These are phyloP conservation scores for Apis cerana DNA, from an alignment of 1,140 invertebrate species.

Conservation along the genomic window DNA sequence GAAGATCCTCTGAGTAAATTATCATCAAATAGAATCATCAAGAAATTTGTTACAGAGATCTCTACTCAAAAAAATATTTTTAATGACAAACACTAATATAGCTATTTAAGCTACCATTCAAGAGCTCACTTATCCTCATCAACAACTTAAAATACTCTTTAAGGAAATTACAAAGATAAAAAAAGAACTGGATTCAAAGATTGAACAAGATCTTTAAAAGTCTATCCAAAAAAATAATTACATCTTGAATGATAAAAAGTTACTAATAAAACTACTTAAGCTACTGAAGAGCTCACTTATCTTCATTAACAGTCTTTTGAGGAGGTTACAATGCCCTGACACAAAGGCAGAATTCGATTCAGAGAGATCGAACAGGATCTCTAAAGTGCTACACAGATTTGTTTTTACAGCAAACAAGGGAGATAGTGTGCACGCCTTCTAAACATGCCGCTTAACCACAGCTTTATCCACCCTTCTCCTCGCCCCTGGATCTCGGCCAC, in stretches of 20 bases:
- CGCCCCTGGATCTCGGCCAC: neutral
- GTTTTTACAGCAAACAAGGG: conserved; percentile 34
- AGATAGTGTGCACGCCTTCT: neutral
- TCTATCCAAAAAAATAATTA: neutral
- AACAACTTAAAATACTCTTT: neutral
- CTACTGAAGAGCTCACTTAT: neutral
- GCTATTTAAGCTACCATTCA: neutral
- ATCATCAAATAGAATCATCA: too few species aligned
- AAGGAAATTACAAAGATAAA: neutral
- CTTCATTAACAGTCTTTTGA: neutral
- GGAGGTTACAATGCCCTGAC: neutral
- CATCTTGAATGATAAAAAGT: neutral
- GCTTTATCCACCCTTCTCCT: neutral
- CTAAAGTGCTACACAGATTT: conserved; percentile 7
- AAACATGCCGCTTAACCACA: conserved; percentile 33
- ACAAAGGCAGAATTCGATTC: neutral
- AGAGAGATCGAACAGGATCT: neutral
- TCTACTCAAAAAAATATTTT: neutral
- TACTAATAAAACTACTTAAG: too few species aligned
- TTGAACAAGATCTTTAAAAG: neutral
- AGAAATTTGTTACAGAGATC: too few species aligned
- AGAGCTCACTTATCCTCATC: neutral
- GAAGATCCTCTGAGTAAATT: too few species aligned
- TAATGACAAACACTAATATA: neutral
- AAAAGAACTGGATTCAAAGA: neutral